Evolutionary conservation across 1,140 invertebrate species (phyloP), one percentile per base, ranked within the genome.

Genomic region (Achroia grisella): DNA sequence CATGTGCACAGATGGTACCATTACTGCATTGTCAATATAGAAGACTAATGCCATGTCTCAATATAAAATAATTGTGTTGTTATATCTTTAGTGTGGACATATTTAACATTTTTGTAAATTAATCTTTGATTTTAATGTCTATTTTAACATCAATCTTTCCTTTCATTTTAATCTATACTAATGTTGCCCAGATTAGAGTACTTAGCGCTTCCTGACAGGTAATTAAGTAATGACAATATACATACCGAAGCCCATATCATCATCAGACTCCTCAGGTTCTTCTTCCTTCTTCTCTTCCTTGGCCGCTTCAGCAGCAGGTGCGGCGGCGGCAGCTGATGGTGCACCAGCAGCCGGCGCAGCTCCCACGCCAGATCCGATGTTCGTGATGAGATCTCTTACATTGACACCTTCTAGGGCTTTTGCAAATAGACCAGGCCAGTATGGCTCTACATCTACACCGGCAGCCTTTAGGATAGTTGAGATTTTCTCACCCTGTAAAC

Each of bases 351-450:
- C 90, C 47, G 93, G 90, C 32, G 93, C 94, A 67, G 91, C 89
- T 57, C 96, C 97, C 53, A 95, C 97, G 48, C 96, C 96, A 44
- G 94, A 94, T 12, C 97, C 95, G 64, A 99, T 93, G 76, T 97
- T 99, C 41, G 94, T 95, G 80, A 99, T 97, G 58, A 99, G 86
- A 36, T 97, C 94, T 81, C 96, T 97, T 17, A 99, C 91, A 73
- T 98, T 97, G 44, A 99, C 86, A 47, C 95, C 95, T 87, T 99
- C 97, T 41, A 99, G 87, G 33, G 97, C 96, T 85, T 99, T 99
- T 50, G 97, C 96, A 86, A 99, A 99, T 17, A 99, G 89, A 75
- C 95, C 95, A 44, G 98, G 97, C 98, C 98, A 99, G 87, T 98
- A 99, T 12, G 98, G 97, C 79, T 99, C 98, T 14, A 99, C 93